Conservation (phyloP, 1,140 invertebrate genomes). For the Lepidurus arcticus region DNA sequence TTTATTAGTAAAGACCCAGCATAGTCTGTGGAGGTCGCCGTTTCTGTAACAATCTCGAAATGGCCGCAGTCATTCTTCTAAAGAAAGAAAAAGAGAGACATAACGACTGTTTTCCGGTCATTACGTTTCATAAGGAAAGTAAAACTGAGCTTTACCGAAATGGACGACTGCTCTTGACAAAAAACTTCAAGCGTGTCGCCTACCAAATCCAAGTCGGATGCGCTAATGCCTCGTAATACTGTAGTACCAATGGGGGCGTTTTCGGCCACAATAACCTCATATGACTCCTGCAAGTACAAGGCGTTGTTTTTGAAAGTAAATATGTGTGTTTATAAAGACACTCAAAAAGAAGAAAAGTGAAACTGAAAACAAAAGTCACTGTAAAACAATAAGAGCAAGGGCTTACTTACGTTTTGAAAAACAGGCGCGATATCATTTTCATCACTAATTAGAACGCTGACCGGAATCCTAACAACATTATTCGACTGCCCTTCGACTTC, state of each 20-base stretch:
- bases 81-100: not conserved
- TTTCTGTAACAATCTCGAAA: not conserved
- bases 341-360: no score
- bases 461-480: constrained; percentile 68
- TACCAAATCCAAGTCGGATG: constrained; percentile 69
- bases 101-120: not conserved
- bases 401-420: constrained; percentile 62
- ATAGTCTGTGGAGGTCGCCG: not conserved
- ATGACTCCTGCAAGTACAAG: constrained; percentile 57
- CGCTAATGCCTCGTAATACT: constrained; percentile 63
- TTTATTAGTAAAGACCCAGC: not conserved
- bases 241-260: constrained; percentile 66
- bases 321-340: no score
- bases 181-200: constrained; percentile 71
- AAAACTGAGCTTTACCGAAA: not conserved
- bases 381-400: not conserved
- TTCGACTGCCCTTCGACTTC: constrained; percentile 60
- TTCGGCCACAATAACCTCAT: constrained; percentile 70
- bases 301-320: not conserved
- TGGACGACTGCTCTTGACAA: constrained; percentile 50
- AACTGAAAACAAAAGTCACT: not conserved
- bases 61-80: not conserved
- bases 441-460: constrained; percentile 76
- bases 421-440: constrained; percentile 81
- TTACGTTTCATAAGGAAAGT: not conserved